phyloP scores from a whole-genome alignment of 1,140 invertebrate genomes.

The Drosophila arizonae region DNA sequence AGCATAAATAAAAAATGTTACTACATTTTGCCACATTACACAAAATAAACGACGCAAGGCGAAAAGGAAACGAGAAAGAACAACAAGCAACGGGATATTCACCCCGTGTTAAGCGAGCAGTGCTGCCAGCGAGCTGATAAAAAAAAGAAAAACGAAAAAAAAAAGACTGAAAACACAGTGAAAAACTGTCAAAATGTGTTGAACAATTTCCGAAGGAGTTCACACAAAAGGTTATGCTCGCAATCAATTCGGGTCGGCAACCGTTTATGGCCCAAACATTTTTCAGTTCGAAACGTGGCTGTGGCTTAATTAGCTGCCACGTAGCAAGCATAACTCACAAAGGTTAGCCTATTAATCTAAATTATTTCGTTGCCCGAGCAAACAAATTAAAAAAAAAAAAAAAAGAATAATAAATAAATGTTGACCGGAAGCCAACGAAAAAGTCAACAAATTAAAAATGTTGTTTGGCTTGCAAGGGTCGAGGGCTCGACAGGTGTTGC shows the following conservation, averaged over 20 bases:
- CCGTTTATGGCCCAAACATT: conserved; percentile 38
- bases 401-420: conserved; percentile 41
- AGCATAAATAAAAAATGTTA: conserved; percentile 75
- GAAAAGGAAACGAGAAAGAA: conserved; percentile 23
- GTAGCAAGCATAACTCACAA: conserved; percentile 12
- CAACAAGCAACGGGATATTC: background rate
- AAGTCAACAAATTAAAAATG: conserved; percentile 67
- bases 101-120: conserved; percentile 4
- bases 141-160: conserved; percentile 64
- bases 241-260: conserved; percentile 59
- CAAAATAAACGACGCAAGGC: conserved; percentile 44
- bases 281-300: conserved; percentile 18
- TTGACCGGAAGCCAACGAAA: conserved; percentile 47
- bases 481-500: conserved; percentile 54
- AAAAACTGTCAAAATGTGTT: conserved; percentile 65
- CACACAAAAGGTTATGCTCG: conserved; percentile 44
- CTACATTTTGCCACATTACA: conserved; percentile 71
- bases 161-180: conserved; percentile 61
- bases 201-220: conserved; percentile 41
- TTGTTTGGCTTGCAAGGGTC: conserved; percentile 39
- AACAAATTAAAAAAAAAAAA: conserved; percentile 61
- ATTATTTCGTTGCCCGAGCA: conserved; percentile 69
- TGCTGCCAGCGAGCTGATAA: conserved; percentile 36
- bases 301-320: conserved; percentile 62
- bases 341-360: conserved; percentile 62